Base-by-base conservation (phyloP, 2,797 vertebrate species). In the Rhinatrema bivittatum region DNA sequence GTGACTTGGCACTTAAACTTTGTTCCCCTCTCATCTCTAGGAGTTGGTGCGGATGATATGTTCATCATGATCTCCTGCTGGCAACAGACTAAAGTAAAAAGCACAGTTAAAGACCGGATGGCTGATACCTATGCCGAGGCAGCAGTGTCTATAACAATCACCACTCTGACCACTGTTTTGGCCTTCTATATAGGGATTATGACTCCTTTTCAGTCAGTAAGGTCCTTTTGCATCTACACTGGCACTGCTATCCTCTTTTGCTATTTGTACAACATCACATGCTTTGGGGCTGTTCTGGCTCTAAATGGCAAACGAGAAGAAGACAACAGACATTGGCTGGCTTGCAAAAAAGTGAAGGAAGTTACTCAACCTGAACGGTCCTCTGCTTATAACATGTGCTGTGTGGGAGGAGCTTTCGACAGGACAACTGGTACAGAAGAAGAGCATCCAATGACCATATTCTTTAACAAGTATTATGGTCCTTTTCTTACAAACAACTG, bases 11-110 rank as follows among this genome's bases (percentile, higher is more conserved):
- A n/a, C n/a, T n/a, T n/a, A n/a, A n/a, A n/a, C n/a, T n/a, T n/a
- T n/a, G n/a, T n/a, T n/a, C n/a, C 60, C 38, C 9, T 21, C 14
- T 45, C 21, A 21, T 41, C 46, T 48, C 20, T 45, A 91, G 88
- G 89, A 44, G 80, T 90, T 50, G 89, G 87, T 2, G 70, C 92
- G 2, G 85, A 93, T 56, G 87, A 91, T 39, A 85, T 90, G 85
- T 91, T 94, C 57, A 88, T 91, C 71, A 70, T 91, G 82, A 73
- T 91, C 15, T 79, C 88, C 46, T 77, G 76, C 62, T 94, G 90
- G 89, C 86, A 91, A 46, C 74, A 72, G 60, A 90, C 81, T 13
- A 53, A 18, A 10, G 63, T 78, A 29, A 22, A 35, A 33, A 68
- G 70, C 36, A 51, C 3, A 2, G 55, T 81, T 28, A 54, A 16